Conservation (phyloP, 2,888 invertebrate species). For the Zygogramma bicolorata region DNA sequence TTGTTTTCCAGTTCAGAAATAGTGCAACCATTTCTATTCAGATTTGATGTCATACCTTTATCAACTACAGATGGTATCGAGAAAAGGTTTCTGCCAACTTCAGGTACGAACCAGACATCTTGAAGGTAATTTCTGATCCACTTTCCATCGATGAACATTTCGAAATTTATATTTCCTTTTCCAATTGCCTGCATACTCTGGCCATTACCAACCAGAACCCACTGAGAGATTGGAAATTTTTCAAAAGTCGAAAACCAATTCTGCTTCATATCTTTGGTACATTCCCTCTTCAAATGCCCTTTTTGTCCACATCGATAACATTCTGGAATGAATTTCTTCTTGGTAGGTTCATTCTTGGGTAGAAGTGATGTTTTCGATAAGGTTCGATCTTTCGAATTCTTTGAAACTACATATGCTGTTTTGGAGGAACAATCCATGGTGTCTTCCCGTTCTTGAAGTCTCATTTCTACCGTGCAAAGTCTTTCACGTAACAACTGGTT, state of each 20-base stretch:
- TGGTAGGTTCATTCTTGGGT: neutral
- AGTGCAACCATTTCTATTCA: neutral
- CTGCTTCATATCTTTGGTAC: neutral
- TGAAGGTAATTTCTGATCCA: neutral
- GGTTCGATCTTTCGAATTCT: no score
- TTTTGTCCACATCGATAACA: neutral
- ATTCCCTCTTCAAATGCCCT: neutral
- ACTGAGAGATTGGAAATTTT: no score
- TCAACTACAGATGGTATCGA: neutral
- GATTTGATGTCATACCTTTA: neutral
- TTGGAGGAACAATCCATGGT: neutral
- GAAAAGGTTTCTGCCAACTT: neutral
- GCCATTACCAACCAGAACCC: no score
- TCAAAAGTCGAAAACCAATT: neutral
- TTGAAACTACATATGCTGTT: neutral
- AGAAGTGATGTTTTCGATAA: no score
- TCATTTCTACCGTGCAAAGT: no score
- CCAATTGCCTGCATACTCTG: neutral
- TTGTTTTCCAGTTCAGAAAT: neutral
- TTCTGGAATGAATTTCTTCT: no score
- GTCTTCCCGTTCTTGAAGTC: no score
- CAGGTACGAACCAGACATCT: neutral
- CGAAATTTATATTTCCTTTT: neutral
- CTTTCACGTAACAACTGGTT: no score
- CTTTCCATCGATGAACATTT: neutral